These are phyloP conservation scores for Atta texana DNA, from an alignment of 1,140 invertebrate genomes.

Conservation along the genomic window DNA sequence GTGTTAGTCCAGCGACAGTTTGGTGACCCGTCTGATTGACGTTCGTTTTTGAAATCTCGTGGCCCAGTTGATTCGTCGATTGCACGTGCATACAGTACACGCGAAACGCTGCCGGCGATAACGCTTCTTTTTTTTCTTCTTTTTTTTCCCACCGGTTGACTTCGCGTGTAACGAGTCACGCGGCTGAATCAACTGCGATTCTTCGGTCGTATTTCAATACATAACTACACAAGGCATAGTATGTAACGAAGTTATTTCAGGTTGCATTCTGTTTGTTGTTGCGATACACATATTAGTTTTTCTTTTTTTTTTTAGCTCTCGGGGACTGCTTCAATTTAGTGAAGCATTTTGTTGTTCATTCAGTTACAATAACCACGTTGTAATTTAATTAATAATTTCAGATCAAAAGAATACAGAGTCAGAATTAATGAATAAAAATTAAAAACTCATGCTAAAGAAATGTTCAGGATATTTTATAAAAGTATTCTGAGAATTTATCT, in stretches of 20 bases:
- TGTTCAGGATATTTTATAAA: background rate
- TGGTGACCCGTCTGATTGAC: conserved; percentile 54
- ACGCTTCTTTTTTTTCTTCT: background rate
- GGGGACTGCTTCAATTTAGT: background rate
- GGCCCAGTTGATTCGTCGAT: conserved; percentile 38
- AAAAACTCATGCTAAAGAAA: background rate
- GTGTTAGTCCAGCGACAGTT: conserved; percentile 37
- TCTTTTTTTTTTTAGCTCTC: background rate
- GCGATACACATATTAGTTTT: background rate
- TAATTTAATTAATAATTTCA: conserved; percentile 1
- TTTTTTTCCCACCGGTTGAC: background rate
- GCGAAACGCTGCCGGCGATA: conserved; percentile 1
- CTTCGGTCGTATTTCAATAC: conserved; percentile 20
- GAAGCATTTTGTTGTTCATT: background rate
- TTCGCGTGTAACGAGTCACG: conserved; percentile 25
- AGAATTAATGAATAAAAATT: background rate
- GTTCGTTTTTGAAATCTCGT: conserved; percentile 55
- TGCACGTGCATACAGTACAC: conserved; percentile 38
- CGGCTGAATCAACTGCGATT: conserved; percentile 45
- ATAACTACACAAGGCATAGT: conserved; percentile 17
- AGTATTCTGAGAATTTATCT: background rate
- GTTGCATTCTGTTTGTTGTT: conserved; percentile 26
- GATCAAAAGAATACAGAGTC: background rate
- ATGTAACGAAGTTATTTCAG: conserved; percentile 28
- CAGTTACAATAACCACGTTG: background rate